Evolutionary conservation across 1,140 invertebrate genomes (phyloP), one percentile per base, ranked within the genome.

Genomic region (Brachystomella parvula): DNA sequence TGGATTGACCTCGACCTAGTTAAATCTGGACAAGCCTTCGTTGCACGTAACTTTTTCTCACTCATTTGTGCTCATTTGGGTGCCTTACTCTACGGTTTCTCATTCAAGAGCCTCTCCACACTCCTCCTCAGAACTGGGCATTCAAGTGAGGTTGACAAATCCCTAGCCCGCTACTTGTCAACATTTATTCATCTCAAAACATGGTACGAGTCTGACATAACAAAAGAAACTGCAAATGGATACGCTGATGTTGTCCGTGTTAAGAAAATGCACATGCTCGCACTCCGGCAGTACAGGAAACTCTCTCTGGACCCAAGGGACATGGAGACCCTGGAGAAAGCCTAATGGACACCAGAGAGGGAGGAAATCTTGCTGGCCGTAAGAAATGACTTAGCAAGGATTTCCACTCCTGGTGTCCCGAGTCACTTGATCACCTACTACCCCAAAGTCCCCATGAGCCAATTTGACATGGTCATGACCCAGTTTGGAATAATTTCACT

Each of bases 391-490:
- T 30, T 66, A n/a, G 31, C 30, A 1, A 56, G 26, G 21, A 39
- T 71, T 2, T 57, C 68, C n/a, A 65, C 65, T 17, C 26, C 47
- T 28, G 44, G 67, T 3, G 47, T 56, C 1, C 67, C 66, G 2
- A 0, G 65, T 15, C 53, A 67, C 26, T 21, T 68, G 3, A 35
- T 71, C 3, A 68, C 63, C 17, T 67, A 63, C 47, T 44, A 64
- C 15, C 67, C 67, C n/a, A 3, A 32, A 0, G 12, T 71, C 29
- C 53, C 60, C 6, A 39, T 71, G n/a, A 65, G 63, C 49, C 70
- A 71, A 44, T 71, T 66, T 53, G 66, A 66, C 31, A 69, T 71
- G 67, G 65, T 56, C 39, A 62, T 67, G 39, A 71, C 70, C 15
- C 70, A 66, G 39, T 67, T 71, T 31, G 63, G 67, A 15, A 66